Evolutionary conservation across 2,113 vertebrate genomes (phyloP).

Genomic region (Sinocyclocheilus grahami): DNA sequence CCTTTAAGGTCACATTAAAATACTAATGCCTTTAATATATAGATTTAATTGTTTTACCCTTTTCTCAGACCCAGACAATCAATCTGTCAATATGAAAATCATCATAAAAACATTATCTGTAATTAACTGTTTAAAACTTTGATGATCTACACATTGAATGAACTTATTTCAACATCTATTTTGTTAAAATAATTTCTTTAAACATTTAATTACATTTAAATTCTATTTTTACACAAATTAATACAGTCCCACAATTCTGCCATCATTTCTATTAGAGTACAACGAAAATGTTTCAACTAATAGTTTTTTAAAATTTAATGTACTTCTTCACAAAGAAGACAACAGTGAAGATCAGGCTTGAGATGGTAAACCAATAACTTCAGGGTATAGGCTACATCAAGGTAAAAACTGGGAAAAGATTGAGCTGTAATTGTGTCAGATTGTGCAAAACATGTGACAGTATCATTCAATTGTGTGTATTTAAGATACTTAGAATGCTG

Average conservation of each 20-base stretch:
- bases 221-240: not conserved
- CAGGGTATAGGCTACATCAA: not conserved
- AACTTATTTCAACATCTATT: too few species aligned
- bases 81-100: not conserved
- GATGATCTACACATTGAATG: not conserved
- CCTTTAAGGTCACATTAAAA: too few species aligned
- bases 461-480: not conserved
- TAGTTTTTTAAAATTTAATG: not conserved
- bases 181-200: too few species aligned
- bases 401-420: not conserved
- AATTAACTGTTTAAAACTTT: not conserved
- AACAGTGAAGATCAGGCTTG: too few species aligned
- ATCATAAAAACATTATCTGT: not conserved
- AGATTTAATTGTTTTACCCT: not conserved
- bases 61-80: not conserved
- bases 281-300: not conserved
- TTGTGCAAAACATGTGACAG: not conserved
- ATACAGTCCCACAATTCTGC: not conserved
- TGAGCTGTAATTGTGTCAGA: not conserved
- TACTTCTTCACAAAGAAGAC: not conserved
- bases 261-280: not conserved
- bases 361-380: not conserved
- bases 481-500: not conserved
- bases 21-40: too few species aligned
- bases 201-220: too few species aligned